These are phyloP conservation scores for Hyles euphorbiae DNA, from an alignment of 1,140 invertebrate genomes.

Conservation along the genomic window DNA sequence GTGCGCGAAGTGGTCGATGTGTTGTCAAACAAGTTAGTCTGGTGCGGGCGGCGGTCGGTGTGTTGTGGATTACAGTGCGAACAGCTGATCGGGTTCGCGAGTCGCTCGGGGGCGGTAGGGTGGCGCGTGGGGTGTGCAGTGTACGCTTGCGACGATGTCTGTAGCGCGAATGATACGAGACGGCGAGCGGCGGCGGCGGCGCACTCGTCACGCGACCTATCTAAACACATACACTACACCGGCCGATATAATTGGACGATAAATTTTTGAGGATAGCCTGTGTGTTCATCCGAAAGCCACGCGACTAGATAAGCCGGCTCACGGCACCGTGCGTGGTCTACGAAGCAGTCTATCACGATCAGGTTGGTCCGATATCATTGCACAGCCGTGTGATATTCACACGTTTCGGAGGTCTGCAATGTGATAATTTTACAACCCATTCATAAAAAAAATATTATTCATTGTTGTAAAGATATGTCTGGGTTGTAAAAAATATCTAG, in stretches of 20 bases:
- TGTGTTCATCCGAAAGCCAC: slow-evolving; percentile 53
- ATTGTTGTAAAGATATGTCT: background rate
- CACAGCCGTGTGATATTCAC: slow-evolving; percentile 42
- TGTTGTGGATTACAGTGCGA: slow-evolving; percentile 34
- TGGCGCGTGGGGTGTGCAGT: slow-evolving; percentile 25
- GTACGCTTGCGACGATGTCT: slow-evolving; percentile 53
- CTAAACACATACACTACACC: slow-evolving; percentile 47
- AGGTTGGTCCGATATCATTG: slow-evolving; percentile 42
- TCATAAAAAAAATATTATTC: slow-evolving; percentile 19
- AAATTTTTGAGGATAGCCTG: slow-evolving; percentile 62
- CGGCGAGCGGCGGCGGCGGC: slow-evolving; percentile 50
- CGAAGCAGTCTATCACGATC: slow-evolving; percentile 43
- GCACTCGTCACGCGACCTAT: slow-evolving; percentile 58
- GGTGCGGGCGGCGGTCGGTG: slow-evolving; percentile 22
- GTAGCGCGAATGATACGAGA: slow-evolving; percentile 62
- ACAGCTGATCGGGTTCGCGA: slow-evolving; percentile 62
- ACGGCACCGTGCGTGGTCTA: slow-evolving; percentile 39
- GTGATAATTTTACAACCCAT: slow-evolving; percentile 16
- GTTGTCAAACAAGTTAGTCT: slow-evolving; percentile 29
- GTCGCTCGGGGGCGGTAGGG: slow-evolving; percentile 29
- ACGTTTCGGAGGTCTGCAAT: slow-evolving; percentile 11
- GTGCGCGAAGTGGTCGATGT: slow-evolving; percentile 28
- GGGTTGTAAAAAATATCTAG: too few relatives aligned
- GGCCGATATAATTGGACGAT: slow-evolving; percentile 47
- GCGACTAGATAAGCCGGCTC: slow-evolving; percentile 53